Evolutionary conservation across 2,797 vertebrate species (phyloP).

Genomic region (Atherinosoma microstoma): DNA sequence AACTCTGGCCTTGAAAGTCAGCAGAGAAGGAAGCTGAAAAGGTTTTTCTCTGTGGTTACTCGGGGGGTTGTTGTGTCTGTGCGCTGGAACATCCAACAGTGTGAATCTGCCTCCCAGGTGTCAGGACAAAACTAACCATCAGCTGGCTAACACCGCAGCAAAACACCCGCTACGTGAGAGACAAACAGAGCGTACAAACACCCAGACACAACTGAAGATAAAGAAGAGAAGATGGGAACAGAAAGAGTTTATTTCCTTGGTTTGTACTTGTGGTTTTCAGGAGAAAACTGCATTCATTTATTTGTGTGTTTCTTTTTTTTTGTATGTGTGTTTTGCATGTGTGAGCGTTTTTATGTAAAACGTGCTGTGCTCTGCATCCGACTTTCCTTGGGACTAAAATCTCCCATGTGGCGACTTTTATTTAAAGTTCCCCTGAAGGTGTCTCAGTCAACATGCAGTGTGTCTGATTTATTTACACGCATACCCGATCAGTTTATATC

Average conservation of each 20-base stretch:
- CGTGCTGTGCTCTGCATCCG: neutral
- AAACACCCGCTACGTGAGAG: neutral
- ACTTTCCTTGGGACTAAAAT: slow-evolving; percentile 20
- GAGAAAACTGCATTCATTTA: neutral
- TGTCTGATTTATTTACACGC: neutral
- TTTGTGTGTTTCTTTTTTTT: neutral
- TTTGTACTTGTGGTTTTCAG: neutral
- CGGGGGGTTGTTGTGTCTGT: neutral
- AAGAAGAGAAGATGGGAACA: neutral
- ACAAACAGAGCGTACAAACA: neutral
- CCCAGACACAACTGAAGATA: neutral
- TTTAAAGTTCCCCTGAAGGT: slow-evolving; percentile 11
- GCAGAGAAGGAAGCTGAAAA: neutral
- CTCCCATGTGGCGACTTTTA: neutral
- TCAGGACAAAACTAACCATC: slow-evolving; percentile 1
- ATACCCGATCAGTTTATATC: slow-evolving; percentile 11
- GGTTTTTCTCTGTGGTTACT: neutral
- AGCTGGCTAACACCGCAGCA: neutral
- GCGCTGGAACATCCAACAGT: neutral
- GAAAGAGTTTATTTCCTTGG: neutral
- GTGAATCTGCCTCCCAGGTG: slow-evolving; percentile 7
- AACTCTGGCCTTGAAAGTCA: slow-evolving; percentile 11
- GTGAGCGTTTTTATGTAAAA: slow-evolving; percentile 3
- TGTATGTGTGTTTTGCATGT: slow-evolving; percentile 22
- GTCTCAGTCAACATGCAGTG: neutral